phyloP scores from a whole-genome alignment of 1,140 invertebrate species.

The Drosophila lacertosa region DNA sequence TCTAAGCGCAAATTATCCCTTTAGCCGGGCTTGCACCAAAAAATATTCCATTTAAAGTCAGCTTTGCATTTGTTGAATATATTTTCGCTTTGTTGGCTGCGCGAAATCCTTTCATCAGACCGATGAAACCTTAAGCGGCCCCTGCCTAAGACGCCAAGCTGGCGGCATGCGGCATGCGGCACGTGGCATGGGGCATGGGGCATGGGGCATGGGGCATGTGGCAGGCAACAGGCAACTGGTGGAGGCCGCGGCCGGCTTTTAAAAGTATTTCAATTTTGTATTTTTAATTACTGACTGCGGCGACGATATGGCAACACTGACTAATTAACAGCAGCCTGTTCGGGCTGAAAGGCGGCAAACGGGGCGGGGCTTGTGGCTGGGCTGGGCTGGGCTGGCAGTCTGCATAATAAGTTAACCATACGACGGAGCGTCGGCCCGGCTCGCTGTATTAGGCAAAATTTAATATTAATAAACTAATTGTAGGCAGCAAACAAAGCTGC shows the following conservation, averaged over 20 bases:
- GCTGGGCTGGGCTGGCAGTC: not conserved
- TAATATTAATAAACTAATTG: slow-evolving; percentile 78
- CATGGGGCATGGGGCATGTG: too few relatives aligned
- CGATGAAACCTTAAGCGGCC: slow-evolving; percentile 16
- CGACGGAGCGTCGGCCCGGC: slow-evolving; percentile 23
- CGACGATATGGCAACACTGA: slow-evolving; percentile 37
- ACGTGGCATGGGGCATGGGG: too few relatives aligned
- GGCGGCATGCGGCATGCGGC: too few relatives aligned
- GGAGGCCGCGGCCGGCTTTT: not conserved
- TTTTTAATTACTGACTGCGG: slow-evolving; percentile 48
- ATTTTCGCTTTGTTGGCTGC: slow-evolving; percentile 4
- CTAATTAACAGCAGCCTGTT: slow-evolving; percentile 37
- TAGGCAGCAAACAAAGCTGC: slow-evolving; percentile 44
- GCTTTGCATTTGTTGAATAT: slow-evolving; percentile 19
- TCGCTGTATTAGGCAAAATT: slow-evolving; percentile 16
- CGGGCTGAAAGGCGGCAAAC: not conserved
- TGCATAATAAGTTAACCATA: slow-evolving; percentile 18
- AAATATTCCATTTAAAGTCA: slow-evolving; percentile 22
- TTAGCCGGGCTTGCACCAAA: not conserved
- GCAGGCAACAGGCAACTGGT: not conserved
- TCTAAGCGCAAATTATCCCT: slow-evolving; percentile 4
- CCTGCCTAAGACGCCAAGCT: slow-evolving; percentile 1
- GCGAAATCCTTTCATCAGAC: slow-evolving; percentile 29
- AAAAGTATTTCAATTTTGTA: slow-evolving; percentile 34
- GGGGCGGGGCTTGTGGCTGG: not conserved